A percentile compares a stretch with the other conserved stretches of the same genome.
These are phyloP conservation scores for Xestoiulus laeticollis DNA, from an alignment of 2,888 invertebrate species.

Conservation along the genomic window DNA sequence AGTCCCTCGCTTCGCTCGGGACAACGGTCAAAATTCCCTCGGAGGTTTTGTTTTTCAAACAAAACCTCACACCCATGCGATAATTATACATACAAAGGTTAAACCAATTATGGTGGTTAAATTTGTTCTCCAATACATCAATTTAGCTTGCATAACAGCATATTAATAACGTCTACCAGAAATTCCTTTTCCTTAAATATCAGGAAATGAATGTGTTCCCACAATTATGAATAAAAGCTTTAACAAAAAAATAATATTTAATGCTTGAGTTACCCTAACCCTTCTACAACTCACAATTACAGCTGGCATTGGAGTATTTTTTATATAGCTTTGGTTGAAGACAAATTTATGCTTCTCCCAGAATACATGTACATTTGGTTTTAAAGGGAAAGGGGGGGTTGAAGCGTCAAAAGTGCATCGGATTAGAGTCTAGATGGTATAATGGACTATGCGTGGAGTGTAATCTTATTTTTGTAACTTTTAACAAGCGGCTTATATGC, in stretches of 20 bases:
- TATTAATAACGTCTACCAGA: too few species aligned
- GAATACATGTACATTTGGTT: neutral
- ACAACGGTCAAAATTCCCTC: too few species aligned
- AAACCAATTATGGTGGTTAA: too few species aligned
- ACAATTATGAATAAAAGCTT: neutral
- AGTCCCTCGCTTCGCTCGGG: too few species aligned
- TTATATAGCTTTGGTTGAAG: neutral
- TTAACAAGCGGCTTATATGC: constrained; percentile 41
- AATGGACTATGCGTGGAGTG: constrained; percentile 30
- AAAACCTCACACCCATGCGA: too few species aligned
- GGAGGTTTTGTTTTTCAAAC: too few species aligned
- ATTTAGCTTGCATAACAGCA: too few species aligned
- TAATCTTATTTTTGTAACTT: constrained; percentile 37
- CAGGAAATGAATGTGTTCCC: too few species aligned
- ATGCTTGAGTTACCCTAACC: neutral
- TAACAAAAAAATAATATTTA: neutral
- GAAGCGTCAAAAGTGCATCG: neutral
- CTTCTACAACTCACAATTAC: neutral
- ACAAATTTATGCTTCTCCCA: neutral
- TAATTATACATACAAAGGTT: too few species aligned
- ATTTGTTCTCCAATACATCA: too few species aligned
- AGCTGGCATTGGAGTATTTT: neutral
- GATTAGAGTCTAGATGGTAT: constrained; percentile 1
- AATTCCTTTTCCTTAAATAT: too few species aligned
- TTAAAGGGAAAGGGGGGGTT: neutral